Evolutionary conservation across 1,140 invertebrate genomes (phyloP).

Genomic region (Trachymyrmex septentrionalis): DNA sequence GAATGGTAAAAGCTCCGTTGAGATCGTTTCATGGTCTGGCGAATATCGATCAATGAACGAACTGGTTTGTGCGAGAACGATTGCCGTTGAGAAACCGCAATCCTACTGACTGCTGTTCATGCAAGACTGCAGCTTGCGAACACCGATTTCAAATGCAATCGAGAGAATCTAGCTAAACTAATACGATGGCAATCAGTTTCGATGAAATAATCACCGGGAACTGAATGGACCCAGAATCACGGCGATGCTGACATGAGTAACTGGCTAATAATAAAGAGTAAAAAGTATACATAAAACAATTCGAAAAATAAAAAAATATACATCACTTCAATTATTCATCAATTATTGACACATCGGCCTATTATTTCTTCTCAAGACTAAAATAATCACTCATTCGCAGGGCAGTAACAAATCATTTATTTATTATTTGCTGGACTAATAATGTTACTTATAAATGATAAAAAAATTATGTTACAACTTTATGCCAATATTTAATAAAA

Average conservation of each 20-base stretch:
- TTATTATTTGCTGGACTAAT: not conserved
- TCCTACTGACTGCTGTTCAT: conserved; percentile 13
- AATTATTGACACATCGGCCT: not conserved
- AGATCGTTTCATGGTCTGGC: conserved; percentile 62
- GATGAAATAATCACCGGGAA: not conserved
- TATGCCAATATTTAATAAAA: not conserved
- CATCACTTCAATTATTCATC: not conserved
- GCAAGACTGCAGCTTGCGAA: not conserved
- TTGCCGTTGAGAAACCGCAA: conserved; percentile 32
- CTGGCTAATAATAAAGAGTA: not conserved
- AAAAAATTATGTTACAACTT: not conserved
- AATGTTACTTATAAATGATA: not conserved
- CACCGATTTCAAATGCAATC: conserved; percentile 19
- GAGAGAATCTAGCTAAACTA: conserved; percentile 17
- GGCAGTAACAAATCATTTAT: not conserved
- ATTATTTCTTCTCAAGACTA: not conserved
- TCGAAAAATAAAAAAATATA: not conserved
- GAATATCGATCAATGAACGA: conserved; percentile 56
- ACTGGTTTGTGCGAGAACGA: conserved; percentile 39
- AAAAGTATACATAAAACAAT: not conserved
- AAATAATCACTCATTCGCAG: not conserved
- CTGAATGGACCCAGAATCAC: not conserved
- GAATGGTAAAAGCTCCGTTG: conserved; percentile 45
- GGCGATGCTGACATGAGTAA: not conserved
- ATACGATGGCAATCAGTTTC: not conserved